A percentile compares a stretch with the other conserved stretches of the same genome.
Evolutionary conservation across 2,797 vertebrate species (phyloP).

Genomic region (Rhinatrema bivittatum): DNA sequence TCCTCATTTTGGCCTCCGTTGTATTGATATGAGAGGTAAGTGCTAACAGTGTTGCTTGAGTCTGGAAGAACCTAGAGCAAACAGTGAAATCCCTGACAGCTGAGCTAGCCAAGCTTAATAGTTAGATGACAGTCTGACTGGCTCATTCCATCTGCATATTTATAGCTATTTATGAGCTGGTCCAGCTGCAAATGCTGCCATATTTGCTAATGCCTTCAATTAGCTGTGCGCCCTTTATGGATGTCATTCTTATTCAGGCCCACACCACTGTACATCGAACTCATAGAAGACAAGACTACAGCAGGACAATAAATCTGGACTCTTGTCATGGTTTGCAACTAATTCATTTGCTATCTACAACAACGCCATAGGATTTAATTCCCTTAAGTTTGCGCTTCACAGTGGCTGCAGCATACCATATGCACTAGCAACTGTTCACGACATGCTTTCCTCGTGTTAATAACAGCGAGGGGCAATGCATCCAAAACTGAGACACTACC

Average conservation of each 20-base stretch:
- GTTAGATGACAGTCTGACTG: conserved; percentile 15
- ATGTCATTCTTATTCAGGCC: conserved; percentile 11
- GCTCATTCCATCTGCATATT: conserved; percentile 16
- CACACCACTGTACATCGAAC: not conserved
- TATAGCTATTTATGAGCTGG: conserved; percentile 18
- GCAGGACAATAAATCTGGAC: not conserved
- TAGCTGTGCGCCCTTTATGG: conserved; percentile 10
- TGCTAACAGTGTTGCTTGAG: conserved; percentile 1
- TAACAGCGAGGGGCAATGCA: too few species aligned
- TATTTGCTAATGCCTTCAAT: conserved; percentile 15
- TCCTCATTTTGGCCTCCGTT: not conserved
- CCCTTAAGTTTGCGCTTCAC: too few species aligned
- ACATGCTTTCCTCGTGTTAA: too few species aligned
- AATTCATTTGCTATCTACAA: too few species aligned
- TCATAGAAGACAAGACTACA: conserved; percentile 4
- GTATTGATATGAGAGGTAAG: not conserved
- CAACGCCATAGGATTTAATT: too few species aligned
- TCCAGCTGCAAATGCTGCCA: conserved; percentile 10
- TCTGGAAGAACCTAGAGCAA: conserved; percentile 3
- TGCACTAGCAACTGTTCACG: too few species aligned
- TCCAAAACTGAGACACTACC: too few species aligned
- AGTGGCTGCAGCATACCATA: too few species aligned
- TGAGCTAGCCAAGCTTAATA: conserved; percentile 16
- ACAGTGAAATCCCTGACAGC: conserved; percentile 16
- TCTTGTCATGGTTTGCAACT: too few species aligned